Evolutionary conservation across 23 tunicate genomes (phyloP).

Genomic region (Ascidia mentula): DNA sequence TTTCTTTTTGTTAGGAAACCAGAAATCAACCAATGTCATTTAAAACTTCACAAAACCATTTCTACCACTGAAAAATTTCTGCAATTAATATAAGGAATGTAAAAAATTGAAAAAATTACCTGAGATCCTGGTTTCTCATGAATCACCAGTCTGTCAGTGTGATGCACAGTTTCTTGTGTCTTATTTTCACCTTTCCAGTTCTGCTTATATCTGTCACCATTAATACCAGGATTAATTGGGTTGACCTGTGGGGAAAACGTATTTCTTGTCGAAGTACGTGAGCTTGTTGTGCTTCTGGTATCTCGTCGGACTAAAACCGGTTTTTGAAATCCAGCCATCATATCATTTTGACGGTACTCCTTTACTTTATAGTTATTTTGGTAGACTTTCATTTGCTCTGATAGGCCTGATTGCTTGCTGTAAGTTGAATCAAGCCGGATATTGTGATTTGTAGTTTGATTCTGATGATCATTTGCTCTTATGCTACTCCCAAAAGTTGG

Average conservation of each 20-base stretch:
- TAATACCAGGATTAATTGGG: neutral
- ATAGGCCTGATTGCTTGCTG: conserved; percentile 24
- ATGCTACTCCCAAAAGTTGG: neutral
- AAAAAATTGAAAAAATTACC: too few species aligned
- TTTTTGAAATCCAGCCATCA: conserved; percentile 50
- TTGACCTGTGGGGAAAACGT: conserved; percentile 19
- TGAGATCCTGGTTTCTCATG: neutral
- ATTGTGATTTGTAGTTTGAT: neutral
- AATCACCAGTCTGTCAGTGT: neutral
- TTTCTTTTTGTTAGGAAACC: too few species aligned
- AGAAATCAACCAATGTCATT: too few species aligned
- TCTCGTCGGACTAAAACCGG: conserved; percentile 89
- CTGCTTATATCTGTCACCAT: neutral
- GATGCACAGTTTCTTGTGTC: neutral
- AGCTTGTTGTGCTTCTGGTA: conserved; percentile 58
- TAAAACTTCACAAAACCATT: too few species aligned
- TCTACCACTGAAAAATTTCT: too few species aligned
- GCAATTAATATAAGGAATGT: too few species aligned
- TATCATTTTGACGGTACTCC: conserved; percentile 17
- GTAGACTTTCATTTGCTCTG: conserved; percentile 14
- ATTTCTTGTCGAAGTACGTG: conserved; percentile 37
- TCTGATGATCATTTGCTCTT: neutral
- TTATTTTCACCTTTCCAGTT: neutral
- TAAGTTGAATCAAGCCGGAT: neutral
- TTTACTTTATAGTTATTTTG: conserved; percentile 15